Base-by-base conservation (phyloP, 2,888 invertebrate species). In the Volucella zonaria region DNA sequence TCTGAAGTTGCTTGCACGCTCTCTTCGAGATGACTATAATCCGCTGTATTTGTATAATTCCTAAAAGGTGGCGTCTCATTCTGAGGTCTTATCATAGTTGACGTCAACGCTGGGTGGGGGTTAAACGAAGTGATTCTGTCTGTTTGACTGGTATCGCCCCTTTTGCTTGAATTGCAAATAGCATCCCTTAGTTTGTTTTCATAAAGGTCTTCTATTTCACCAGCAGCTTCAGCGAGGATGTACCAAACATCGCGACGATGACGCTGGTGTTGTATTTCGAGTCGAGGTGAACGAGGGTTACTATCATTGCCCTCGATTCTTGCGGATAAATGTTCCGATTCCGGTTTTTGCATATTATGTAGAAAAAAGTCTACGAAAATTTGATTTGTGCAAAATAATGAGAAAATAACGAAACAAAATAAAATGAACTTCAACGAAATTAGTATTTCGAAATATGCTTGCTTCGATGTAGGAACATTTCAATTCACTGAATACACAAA, bases 221-320 rank as follows among this genome's bases (percentile, higher is more conserved):
- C 40, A 15, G 90, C 90, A 0, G 89, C 89, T 38, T 75, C 8
- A 0, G 87, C 70, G 3, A 91, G 70, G 38, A 91, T 90, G 0
- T 87, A 86, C 89, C 89, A 90, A 9, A 91, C 88, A 70, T 87
- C 87, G 1, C 82, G 80, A 0, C 11, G 40, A 15, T 59, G 6
- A 31, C 6, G 0, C 31, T 31, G 31, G 0, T 31, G 4, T 31
- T 31, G 31, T 1, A 31, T 31, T 31, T 31, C 6, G 6, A 6
- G 6, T 31, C 31, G 31, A 31, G 31, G 31, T 31, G 31, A 31
- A 31, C 31, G 31, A 31, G 31, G 31, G 2, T 31, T 6, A 6
- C 6, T 31, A 31, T 31, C 6, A 31, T 31, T 31, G 31, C 31
- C 31, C 31, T 31, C 31, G 31, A 6, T 31, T 31, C 31, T 31